phyloP scores from a whole-genome alignment of 2,797 vertebrate genomes.

The Anniella stebbinsi region DNA sequence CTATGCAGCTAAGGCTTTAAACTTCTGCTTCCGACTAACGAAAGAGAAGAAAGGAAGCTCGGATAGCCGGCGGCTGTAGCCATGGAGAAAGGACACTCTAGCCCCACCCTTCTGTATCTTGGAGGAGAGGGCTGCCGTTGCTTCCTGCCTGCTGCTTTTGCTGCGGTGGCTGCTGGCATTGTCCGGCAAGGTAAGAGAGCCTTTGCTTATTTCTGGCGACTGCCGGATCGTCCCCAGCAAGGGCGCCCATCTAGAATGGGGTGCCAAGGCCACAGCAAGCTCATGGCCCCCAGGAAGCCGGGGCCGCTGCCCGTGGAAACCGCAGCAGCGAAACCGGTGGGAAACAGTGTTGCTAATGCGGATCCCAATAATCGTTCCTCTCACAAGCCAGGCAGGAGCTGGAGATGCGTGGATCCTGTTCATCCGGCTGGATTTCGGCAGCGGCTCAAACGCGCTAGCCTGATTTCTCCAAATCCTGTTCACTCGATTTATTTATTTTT shows the following conservation, averaged over 20 bases:
- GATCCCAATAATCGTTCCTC: neutral
- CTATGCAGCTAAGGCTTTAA: neutral
- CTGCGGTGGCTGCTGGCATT: neutral
- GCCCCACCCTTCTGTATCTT: neutral
- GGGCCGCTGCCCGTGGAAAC: neutral
- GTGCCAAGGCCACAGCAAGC: neutral
- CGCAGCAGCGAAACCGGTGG: no score
- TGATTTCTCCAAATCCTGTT: neutral
- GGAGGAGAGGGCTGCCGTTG: neutral
- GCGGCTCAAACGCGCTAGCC: neutral
- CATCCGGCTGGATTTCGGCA: no score
- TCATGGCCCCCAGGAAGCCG: neutral
- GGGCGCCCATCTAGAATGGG: no score
- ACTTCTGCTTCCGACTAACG: neutral
- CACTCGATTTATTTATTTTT: no score
- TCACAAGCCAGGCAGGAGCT: neutral
- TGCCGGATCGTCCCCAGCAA: neutral
- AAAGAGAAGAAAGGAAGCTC: neutral
- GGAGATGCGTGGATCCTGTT: no score
- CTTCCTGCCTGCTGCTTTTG: neutral
- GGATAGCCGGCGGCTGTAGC: fast-evolving
- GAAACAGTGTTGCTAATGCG: neutral
- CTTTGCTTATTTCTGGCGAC: neutral
- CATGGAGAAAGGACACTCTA: neutral
- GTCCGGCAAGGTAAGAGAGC: neutral